Evolutionary conservation across 2,888 invertebrate species (phyloP), one percentile per base, ranked within the genome.

Genomic region (Calameuta pallipes): DNA sequence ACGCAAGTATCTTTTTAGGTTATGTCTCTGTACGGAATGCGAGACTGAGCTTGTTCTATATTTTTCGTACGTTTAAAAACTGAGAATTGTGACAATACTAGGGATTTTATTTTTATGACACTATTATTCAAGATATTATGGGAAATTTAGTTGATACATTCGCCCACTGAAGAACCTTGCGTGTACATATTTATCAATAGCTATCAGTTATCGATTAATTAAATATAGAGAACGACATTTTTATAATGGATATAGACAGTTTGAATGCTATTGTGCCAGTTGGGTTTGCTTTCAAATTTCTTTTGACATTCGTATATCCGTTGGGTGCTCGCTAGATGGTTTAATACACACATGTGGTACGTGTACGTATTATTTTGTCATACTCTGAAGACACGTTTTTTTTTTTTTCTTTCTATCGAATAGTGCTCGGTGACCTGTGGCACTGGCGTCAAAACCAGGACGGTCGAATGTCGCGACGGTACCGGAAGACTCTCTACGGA

Each of bases 381-480:
- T 9, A 15, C 0, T 0, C 56, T 23, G 9, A 23, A 56, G 23
- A 23, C 23, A 56, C 9, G 1, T 23, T 56, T 23, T 34, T 76
- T 76, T 36, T 75, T 41, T 41, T 15, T 34, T 33, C 33, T 30
- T n/a, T 68, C 34, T 15, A n/a, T 35, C 86, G 90, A 56, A 56
- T 92, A 98, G 97, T 98, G 98, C 90, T 98, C 98, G n/a, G 97
- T 96, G 13, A 96, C 96, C 13, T 98, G 98, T 89, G 98, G 98
- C 13, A 96, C 95, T 89, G 98, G 98, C 0, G 93, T 96, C 56
- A 97, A 97, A 92, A 95, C 95, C 35, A 94, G 98, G 31, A 94
- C 94, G 68, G 96, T 98, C 76, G 95, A 96, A 88, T 98, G 98
- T 90, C 93, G 95, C 80, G 95, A 94, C 78, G 90, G 89, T 35